Base-by-base conservation (phyloP, 2,113 vertebrate genomes). In the Accipiter virgatus region DNA sequence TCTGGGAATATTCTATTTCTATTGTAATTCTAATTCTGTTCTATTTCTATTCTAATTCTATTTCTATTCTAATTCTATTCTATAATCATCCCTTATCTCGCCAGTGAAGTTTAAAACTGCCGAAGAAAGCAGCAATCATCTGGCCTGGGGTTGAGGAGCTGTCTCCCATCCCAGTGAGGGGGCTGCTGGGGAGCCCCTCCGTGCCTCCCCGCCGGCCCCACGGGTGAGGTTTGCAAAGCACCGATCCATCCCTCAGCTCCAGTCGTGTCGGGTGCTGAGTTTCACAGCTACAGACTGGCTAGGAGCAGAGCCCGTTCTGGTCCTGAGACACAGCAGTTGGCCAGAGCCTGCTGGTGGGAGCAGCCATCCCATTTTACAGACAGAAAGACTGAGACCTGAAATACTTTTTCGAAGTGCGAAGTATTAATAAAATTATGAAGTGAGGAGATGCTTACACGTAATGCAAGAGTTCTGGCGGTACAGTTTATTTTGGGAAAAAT, bases 131-230 rank as follows among this genome's bases (percentile, higher is more conserved):
- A 40, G 18, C 29, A 11, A 1, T 10, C 22, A 16, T 26, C 27
- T 29, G 34, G 8, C 34, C 43, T 0, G 0, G 12, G 61, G 10
- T 26, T 7, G 63, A 21, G 32, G 63, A 42, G 48, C n/a, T 5
- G 13, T 22, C 31, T 84, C 45, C 61, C 8, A 6, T 31, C 29
- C 13, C 10, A 1, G 17, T 34, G 48, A 18, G 1, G 6, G 27
- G 14, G 34, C 19, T 13, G 15, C 20, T 16, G 21, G 26, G n/a
- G 25, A 55, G 11, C 34, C 10, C 14, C n/a, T 70, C 34, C 1
- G 1, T 11, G 14, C 62, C 32, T 36, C 22, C 36, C 14, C 13
- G 3, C 26, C 5, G 0, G 4, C 16, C 26, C 13, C 9, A 3
- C 2, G 3, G 18, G 14, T 13, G 32, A 62, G 21, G 47, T 15